Base-by-base conservation (phyloP, 2,888 invertebrate species). In the Nesidiocoris tenuis region DNA sequence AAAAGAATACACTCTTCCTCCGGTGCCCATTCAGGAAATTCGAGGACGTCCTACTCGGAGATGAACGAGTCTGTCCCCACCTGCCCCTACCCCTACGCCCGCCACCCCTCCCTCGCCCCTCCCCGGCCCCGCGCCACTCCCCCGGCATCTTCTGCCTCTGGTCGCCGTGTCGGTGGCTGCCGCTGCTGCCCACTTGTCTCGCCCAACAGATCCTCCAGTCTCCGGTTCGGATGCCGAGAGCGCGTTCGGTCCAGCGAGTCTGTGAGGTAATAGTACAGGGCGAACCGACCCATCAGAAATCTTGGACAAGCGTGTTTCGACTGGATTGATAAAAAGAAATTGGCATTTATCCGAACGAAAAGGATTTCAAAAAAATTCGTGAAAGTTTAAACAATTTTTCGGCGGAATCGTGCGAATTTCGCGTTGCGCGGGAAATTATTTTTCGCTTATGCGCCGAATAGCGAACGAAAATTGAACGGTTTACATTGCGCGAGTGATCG, bases 181-280 rank as follows among this genome's bases (percentile, higher is more conserved):
- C 61, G 57, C 70, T 65, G 57, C 72, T 72, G 72, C 61, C 72
- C 63, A 61, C 72, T 63, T 39, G 72, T 19, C 61, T 25, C 22
- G 39, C 54, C 59, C 63, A 61, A 63, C 72, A 39, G 39, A 39
- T 39, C 39, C 72, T 61, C 72, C 63, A 72, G 72, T 72, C 72
- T 61, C 61, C 63, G 61, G 72, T 61, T 39, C 72, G 72, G 72
- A 61, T 39, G 24, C 72, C 61, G 17, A 21, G 39, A 70, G 72
- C 39, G 63, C 72, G 72, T 72, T 24, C 61, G 9, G 25, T 57
- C 18, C 21, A 22, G 39, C 39, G 39, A 12, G 39, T 7, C 12
- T 39, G 5, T 39, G 39, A 7, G 39, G 39, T 39, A n/a, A n/a
- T n/a, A n/a, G 39, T 39, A 3, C 39, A 39, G 12, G 3, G 39